phyloP scores from a whole-genome alignment of 1,140 invertebrate genomes.

The Rhopalosiphum padi region DNA sequence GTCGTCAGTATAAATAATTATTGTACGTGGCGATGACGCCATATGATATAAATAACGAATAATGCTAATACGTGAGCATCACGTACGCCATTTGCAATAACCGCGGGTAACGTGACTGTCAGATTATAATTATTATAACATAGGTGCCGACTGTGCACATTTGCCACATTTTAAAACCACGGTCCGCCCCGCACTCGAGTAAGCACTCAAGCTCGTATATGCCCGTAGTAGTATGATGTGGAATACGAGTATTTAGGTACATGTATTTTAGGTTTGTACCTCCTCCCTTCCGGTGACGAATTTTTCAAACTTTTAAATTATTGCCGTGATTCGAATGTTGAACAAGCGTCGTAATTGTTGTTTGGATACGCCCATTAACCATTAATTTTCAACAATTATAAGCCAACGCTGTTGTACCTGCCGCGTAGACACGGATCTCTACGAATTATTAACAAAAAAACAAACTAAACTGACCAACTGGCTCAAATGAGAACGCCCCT shows the following conservation, averaged over 20 bases:
- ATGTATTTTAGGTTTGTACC: not conserved
- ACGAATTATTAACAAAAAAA: not conserved
- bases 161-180: not conserved
- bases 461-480: too few relatives aligned
- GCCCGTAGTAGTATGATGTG: not conserved
- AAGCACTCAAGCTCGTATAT: not conserved
- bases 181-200: not conserved
- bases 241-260: not conserved
- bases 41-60: not conserved
- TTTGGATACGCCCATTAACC: not conserved
- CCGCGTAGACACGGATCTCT: not conserved
- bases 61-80: not conserved
- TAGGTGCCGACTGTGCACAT: not conserved
- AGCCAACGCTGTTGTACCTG: too few relatives aligned
- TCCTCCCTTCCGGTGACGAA: not conserved
- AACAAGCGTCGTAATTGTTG: not conserved
- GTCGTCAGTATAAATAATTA: not conserved
- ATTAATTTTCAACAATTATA: not conserved
- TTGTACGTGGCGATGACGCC: not conserved
- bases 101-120: not conserved
- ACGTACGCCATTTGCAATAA: not conserved
- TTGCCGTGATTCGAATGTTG: not conserved
- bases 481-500: too few relatives aligned
- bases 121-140: not conserved
- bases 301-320: not conserved